Evolutionary conservation across 2,797 vertebrate genomes (phyloP), one percentile per base, ranked within the genome.

Genomic region (Enteromius paludinosus): DNA sequence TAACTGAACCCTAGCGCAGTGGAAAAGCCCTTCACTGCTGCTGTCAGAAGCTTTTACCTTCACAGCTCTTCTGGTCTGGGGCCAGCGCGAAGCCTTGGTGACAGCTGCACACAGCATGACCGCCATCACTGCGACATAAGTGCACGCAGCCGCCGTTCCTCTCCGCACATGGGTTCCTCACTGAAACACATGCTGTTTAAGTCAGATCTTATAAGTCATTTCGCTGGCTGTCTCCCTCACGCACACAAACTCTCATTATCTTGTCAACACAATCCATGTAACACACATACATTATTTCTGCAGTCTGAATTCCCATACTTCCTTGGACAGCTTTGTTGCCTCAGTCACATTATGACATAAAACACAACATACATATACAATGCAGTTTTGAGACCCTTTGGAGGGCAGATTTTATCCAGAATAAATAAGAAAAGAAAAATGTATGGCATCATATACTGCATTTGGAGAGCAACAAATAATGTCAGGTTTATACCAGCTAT

Each of bases 121-220:
- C 93, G 0, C 74, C 87, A 5, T 90, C 87, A 1, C 3, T 93
- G 65, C 45, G 91, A 87, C 96, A 96, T 0, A 5, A 90, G 68
- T 96, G 96, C 89, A 90, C 90, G 84, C 96, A 97, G 90, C 95
- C 94, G 0, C 96, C 95, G 0, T 97, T 96, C 84, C 91, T 78
- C 0, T 94, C 88, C 0, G 73, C 25, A 0, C 96, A 97, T 0
- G 93, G 94, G 83, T 90, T 93, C 87, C 89, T 93, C 87, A 92
- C 96, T 97, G 92, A 2, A 0, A 87, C 23, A 81, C 45, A 86
- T 66, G 56, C 35, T 49, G 69, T 52, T n/a, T 28, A 72, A 4
- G 20, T 80, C 59, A 82, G 25, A 84, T 74, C 20, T 66, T 4
- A 62, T 74, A 41, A 43, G 18, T 17, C 43, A 62, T 23, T 25